These are phyloP conservation scores for Reinhardtius hippoglossoides DNA, from an alignment of 2,113 vertebrate species.

Conservation along the genomic window DNA sequence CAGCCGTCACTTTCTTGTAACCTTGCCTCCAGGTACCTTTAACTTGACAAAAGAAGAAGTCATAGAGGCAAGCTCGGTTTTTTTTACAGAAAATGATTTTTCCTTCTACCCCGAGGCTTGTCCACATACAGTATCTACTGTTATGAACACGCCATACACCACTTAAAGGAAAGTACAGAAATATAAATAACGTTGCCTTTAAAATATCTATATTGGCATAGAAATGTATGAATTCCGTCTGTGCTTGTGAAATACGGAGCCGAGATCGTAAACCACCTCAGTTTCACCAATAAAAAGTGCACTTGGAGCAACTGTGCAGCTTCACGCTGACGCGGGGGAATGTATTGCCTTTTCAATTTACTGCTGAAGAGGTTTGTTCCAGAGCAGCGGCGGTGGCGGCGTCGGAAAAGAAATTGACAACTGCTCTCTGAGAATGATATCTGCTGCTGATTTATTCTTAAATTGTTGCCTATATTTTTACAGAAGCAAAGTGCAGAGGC, in stretches of 20 bases:
- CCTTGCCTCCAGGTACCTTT: not conserved
- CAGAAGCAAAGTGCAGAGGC: not conserved
- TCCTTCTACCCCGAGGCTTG: not conserved
- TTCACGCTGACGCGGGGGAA: conserved; percentile 28
- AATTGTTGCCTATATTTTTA: not conserved
- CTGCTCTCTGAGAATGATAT: conserved; percentile 47
- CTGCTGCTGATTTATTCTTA: conserved; percentile 25
- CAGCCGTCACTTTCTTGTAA: conserved; percentile 1
- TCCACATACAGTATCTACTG: not conserved
- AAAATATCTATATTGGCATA: not conserved
- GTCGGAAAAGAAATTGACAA: conserved; percentile 50
- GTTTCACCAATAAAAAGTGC: conserved; percentile 12
- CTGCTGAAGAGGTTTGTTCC: conserved; percentile 64
- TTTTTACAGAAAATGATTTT: not conserved
- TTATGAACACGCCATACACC: not conserved
- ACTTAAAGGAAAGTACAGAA: not conserved
- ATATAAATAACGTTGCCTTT: not conserved
- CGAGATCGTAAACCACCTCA: not conserved
- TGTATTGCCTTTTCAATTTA: conserved; percentile 70
- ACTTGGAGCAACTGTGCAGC: conserved; percentile 21
- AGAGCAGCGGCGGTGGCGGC: conserved; percentile 33
- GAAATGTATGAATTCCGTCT: not conserved
- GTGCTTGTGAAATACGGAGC: not conserved
- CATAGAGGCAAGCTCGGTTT: not conserved
- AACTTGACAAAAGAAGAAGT: conserved; percentile 18